These are phyloP conservation scores for Anoplius nigerrimus DNA, from an alignment of 2,888 invertebrate genomes.

Conservation along the genomic window DNA sequence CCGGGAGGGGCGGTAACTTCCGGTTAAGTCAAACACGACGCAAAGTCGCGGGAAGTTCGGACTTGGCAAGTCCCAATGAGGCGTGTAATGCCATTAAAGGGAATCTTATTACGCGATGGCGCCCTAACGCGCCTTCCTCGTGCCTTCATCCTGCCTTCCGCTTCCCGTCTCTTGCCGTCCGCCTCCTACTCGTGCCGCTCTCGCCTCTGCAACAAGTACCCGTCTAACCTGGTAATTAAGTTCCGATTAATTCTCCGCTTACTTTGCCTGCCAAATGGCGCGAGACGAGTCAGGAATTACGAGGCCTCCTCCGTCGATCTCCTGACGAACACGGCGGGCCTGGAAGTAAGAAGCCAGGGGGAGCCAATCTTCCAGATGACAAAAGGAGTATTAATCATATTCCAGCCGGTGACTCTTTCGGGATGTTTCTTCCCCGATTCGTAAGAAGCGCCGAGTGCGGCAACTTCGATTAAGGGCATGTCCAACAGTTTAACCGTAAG, in stretches of 20 bases:
- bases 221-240: conserved; percentile 68
- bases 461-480: conserved; percentile 30
- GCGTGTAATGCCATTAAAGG: conserved; percentile 75
- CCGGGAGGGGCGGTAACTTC: conserved; percentile 59
- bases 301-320: not conserved
- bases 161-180: conserved; percentile 4
- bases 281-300: conserved; percentile 34
- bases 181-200: conserved; percentile 30
- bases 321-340: not conserved
- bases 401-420: conserved; percentile 15
- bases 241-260: conserved; percentile 69
- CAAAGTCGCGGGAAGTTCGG: conserved; percentile 69
- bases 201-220: conserved; percentile 67
- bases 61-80: conserved; percentile 75
- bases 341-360: not conserved
- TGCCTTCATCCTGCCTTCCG: conserved; percentile 17
- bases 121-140: conserved; percentile 61
- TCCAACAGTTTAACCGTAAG: conserved; percentile 31
- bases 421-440: conserved; percentile 20
- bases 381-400: conserved; percentile 34
- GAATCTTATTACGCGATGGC: conserved; percentile 72
- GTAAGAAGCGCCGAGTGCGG: not conserved
- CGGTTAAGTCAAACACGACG: conserved; percentile 72
- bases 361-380: conserved; percentile 2
- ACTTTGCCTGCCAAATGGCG: conserved; percentile 61